Base-by-base conservation (phyloP, 2,113 vertebrate species). In the Osmerus eperlanus region DNA sequence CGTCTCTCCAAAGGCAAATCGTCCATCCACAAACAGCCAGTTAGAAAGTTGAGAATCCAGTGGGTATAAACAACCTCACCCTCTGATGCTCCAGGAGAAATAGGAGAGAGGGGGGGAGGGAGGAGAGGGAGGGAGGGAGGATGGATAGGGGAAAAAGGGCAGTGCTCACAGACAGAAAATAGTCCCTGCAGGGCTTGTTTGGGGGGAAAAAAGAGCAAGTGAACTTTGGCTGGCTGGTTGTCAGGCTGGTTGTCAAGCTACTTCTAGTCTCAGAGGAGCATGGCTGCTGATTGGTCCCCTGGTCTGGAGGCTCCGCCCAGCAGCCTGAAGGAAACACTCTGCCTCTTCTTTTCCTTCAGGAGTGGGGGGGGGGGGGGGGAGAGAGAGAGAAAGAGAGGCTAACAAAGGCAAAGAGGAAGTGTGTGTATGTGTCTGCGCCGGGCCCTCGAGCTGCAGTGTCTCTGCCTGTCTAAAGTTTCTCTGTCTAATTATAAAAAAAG, bases 61-160 rank as follows among this genome's bases (percentile, higher is more conserved):
- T 55, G 71, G 73, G 87, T 60, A 86, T 84, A 87, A 86, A 84
- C 86, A 88, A 87, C 88, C 86, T 79, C 84, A 84, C 86, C 88
- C 85, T 85, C 77, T 80, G 76, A 76, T 63, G 15, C 14, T 69
- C 74, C 79, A 72, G 66, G 67, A 77, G 75, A 70, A 66, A 71
- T 51, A 47, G 47, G 16, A 12, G 25, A 32, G 13, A 14, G 13
- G 56, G 15, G 19, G 66, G 18, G 15, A 23, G 16, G 70, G 25
- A 66, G 28, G 21, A 54, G 70, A 4, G 52, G n/a, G 60, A 71
- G 41, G 74, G 76, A 23, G 23, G 76, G n/a, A 32, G 16, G 55
- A 47, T 56, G 32, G 32, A 58, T 28, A 28, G 65, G 68, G 62
- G 15, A 55, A 64, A 70, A 67, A 58, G 65, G 29, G 65, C 67